Evolutionary conservation across 2,888 invertebrate species (phyloP).

Genomic region (Geotrupes spiniger): DNA sequence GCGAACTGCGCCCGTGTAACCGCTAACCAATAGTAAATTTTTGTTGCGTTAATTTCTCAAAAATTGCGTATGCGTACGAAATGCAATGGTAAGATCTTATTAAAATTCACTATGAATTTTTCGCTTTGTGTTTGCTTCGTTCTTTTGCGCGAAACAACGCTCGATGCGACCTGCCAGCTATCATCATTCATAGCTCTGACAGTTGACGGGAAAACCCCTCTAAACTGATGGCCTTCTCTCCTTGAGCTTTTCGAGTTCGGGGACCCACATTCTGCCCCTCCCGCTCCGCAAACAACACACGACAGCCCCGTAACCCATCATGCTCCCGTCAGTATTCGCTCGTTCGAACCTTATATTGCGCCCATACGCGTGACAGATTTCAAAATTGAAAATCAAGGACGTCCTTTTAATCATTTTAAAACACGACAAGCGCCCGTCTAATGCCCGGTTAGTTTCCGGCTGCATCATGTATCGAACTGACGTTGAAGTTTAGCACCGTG

Average conservation of each 20-base stretch:
- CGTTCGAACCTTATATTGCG: slow-evolving; percentile 15
- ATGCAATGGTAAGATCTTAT: too few species aligned
- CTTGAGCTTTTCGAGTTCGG: slow-evolving; percentile 30
- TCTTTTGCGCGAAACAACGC: slow-evolving; percentile 14
- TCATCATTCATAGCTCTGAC: slow-evolving; percentile 38
- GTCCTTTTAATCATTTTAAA: slow-evolving; percentile 7
- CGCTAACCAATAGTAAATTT: too few species aligned
- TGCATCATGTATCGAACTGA: too few species aligned
- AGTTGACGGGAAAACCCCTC: slow-evolving; percentile 37
- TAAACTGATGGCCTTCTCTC: slow-evolving; percentile 36
- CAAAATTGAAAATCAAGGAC: slow-evolving; percentile 26
- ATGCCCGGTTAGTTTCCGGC: too few species aligned
- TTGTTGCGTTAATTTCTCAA: too few species aligned
- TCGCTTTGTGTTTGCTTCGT: slow-evolving; percentile 14
- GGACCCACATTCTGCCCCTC: slow-evolving; percentile 13
- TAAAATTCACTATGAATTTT: background rate
- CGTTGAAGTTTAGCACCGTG: too few species aligned
- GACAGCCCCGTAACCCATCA: background rate
- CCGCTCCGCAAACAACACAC: background rate
- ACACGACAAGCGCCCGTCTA: slow-evolving; percentile 8
- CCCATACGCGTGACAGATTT: slow-evolving; percentile 23
- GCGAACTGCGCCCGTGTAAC: too few species aligned
- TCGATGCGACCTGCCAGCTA: slow-evolving; percentile 23
- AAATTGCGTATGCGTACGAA: too few species aligned
- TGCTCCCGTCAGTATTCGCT: slow-evolving; percentile 13